Conservation (phyloP, 2,888 invertebrate species). For the Galerucella pusilla region DNA sequence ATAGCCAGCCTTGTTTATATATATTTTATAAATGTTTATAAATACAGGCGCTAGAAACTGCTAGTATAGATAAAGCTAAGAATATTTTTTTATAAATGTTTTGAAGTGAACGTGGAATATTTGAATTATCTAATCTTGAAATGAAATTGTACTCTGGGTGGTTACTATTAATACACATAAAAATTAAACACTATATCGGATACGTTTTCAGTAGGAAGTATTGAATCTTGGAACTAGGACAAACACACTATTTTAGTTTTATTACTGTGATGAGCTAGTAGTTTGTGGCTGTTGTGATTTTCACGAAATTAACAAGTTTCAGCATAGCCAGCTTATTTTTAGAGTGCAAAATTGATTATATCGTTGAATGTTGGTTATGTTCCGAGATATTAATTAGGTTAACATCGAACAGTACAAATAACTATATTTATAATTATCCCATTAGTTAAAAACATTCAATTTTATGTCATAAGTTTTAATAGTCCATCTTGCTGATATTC, state of each 20-base stretch:
- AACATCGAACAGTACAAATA: not conserved
- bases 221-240: slow-evolving; percentile 33
- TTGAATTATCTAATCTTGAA: not conserved
- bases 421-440: not conserved
- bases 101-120: not conserved
- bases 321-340: slow-evolving; percentile 16
- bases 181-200: slow-evolving; percentile 31
- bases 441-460: not conserved
- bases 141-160: slow-evolving; percentile 8
- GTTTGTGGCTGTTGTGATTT: slow-evolving; percentile 17
- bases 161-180: slow-evolving; percentile 19
- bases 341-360: slow-evolving; percentile 12
- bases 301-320: slow-evolving; percentile 21
- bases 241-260: slow-evolving; percentile 37
- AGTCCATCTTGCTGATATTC: not conserved
- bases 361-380: slow-evolving; percentile 13
- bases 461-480: not conserved
- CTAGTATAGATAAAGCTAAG: no score
- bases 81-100: no score
- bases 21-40: no score
- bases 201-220: slow-evolving; percentile 33
- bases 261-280: slow-evolving; percentile 15
- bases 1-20: no score
- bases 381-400: not conserved
- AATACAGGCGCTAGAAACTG: no score